Conservation (phyloP, 1,140 invertebrate species). For the Harpegnathos saltator region DNA sequence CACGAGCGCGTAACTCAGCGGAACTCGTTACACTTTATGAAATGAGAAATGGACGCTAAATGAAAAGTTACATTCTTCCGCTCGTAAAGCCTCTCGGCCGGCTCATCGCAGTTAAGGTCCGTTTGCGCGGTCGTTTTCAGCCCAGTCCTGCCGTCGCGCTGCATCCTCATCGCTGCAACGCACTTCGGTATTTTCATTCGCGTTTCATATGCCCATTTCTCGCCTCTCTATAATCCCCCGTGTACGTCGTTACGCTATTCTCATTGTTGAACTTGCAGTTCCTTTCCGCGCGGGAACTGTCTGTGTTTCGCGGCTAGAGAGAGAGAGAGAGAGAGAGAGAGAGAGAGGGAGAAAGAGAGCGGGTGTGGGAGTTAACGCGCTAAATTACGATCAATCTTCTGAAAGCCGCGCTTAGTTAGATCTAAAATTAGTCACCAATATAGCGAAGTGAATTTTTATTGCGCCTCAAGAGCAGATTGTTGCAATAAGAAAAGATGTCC, state of each 20-base stretch:
- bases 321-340: too few species aligned
- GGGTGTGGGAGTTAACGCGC: neutral
- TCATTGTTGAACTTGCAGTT: slow-evolving; percentile 25
- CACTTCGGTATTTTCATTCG: neutral
- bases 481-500: too few species aligned
- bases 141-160: slow-evolving; percentile 32
- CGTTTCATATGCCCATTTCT: neutral
- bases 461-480: too few species aligned
- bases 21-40: slow-evolving; percentile 72
- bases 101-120: slow-evolving; percentile 21
- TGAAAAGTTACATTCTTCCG: slow-evolving; percentile 71
- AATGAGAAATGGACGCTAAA: slow-evolving; percentile 73
- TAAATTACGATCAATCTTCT: neutral
- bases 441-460: neutral
- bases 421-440: neutral
- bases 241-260: slow-evolving; percentile 2
- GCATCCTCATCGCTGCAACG: neutral
- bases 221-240: neutral
- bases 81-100: slow-evolving; percentile 62
- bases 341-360: too few species aligned
- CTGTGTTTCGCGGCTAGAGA: neutral
- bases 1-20: slow-evolving; percentile 51
- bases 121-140: slow-evolving; percentile 55
- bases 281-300: neutral
- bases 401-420: neutral